Percentiles rank a stretch among this genome's conserved stretches.
These are phyloP conservation scores for Poicephalus gulielmi DNA, from an alignment of 2,113 vertebrate species.

Conservation along the genomic window DNA sequence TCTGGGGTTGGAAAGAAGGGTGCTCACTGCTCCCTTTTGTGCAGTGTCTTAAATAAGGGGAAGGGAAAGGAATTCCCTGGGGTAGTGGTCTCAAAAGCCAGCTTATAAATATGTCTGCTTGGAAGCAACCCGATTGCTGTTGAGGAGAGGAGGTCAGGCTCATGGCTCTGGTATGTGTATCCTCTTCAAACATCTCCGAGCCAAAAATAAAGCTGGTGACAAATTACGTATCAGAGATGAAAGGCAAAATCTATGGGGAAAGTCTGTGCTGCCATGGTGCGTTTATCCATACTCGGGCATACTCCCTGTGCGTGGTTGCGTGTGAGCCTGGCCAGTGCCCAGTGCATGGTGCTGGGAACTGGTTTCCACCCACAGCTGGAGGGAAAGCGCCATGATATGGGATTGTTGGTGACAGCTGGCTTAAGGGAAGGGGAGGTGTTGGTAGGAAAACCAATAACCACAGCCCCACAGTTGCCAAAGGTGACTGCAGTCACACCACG, in stretches of 20 bases:
- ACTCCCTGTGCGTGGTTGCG: background rate
- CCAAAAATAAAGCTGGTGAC: background rate
- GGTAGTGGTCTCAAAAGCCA: background rate
- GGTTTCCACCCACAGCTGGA: background rate
- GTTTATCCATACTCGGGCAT: background rate
- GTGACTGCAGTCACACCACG: background rate
- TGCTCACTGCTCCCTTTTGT: background rate
- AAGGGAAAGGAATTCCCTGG: background rate
- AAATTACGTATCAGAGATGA: background rate
- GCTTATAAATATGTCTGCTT: background rate
- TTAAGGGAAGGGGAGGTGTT: background rate
- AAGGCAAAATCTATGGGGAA: background rate
- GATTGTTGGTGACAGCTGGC: background rate
- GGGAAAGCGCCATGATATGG: rapidly evolving
- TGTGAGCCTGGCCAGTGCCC: background rate
- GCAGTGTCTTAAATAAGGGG: background rate
- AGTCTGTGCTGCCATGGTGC: background rate
- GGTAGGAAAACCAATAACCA: background rate
- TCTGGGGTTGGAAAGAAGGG: background rate
- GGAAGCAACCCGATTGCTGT: background rate
- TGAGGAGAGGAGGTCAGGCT: background rate
- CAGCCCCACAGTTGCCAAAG: background rate
- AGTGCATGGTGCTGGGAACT: background rate
- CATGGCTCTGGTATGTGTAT: background rate
- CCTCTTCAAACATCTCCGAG: background rate